Base-by-base conservation (phyloP, 2,888 invertebrate genomes). In the Apocheima hispidaria region DNA sequence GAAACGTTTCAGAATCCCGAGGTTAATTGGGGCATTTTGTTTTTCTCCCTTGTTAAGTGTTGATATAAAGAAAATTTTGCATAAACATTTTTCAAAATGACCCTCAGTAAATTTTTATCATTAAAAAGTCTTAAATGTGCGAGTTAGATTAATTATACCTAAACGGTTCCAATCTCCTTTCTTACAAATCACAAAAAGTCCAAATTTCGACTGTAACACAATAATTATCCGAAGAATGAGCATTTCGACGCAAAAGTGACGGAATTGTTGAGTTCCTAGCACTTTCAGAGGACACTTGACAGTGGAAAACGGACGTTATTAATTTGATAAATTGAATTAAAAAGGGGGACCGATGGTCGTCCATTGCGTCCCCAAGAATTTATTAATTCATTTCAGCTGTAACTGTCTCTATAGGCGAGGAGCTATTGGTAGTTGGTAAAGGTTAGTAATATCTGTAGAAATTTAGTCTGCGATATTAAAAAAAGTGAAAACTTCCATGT, bases 281-380 rank as follows among this genome's bases (percentile, higher is more conserved):
- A 7, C 55, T 56, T 55, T 55, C 43, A 21, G 49, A 56, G 38
- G 46, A 33, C 65, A 44, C 59, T 65, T 52, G 53, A 53, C 62
- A 50, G 38, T 60, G 48, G 65, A 63, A 72, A 71, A 67, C 67
- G 70, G 73, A 72, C 69, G 68, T 67, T 66, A 71, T 73, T 74
- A 73, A 77, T 77, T 79, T 69, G 64, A 72, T 72, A 78, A 77
- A 77, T 74, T 74, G 66, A 73, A 75, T 77, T 73, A 73, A 59
- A 44, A 52, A 48, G 21, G 44, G 55, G 44, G 33, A 16, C 28
- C 57, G 49, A 16, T 52, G 26, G 48, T 48, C 36, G 23, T 54
- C 33, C 41, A 36, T 18, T 16, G 33, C 21, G 46, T 40, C 51
- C 28, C 20, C 9, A 63, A 52, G 43, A 55, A 59, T 48, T 38